A percentile compares a stretch with the other conserved stretches of the same genome.
Conservation (phyloP, 2,797 vertebrate species). For the Gila robusta region DNA sequence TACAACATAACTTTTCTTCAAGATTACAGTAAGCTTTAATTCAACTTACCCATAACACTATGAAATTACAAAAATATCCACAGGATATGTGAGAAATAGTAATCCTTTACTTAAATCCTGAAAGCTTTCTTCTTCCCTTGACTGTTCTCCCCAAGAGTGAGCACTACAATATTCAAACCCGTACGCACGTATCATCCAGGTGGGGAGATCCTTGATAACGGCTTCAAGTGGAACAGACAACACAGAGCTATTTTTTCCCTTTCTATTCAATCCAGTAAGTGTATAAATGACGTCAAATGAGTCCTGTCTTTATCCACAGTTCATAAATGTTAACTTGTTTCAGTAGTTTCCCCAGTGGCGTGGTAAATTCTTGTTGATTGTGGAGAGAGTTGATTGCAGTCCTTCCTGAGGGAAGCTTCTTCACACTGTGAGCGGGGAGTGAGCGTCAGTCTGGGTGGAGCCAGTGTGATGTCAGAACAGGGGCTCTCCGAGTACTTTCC, state of each 20-base stretch:
- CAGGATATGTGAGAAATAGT: conserved; percentile 18
- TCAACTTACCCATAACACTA: conserved; percentile 50
- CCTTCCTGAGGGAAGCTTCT: conserved; percentile 75
- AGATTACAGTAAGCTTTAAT: background rate
- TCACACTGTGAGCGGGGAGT: conserved; percentile 75
- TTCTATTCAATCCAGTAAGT: conserved; percentile 20
- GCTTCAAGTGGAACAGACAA: conserved; percentile 62
- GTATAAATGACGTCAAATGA: background rate
- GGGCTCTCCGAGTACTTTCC: conserved; percentile 70
- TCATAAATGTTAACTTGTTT: conserved; percentile 13
- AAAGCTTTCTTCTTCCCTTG: conserved; percentile 54
- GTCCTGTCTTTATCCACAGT: conserved; percentile 3
- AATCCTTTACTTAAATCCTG: conserved; percentile 52
- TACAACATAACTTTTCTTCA: background rate
- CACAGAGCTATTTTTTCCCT: conserved; percentile 11
- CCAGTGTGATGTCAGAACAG: conserved; percentile 78
- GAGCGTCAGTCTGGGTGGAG: conserved; percentile 70
- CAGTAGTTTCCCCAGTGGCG: background rate
- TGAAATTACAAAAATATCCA: conserved; percentile 20
- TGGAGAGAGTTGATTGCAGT: conserved; percentile 62
- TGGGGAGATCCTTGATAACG: conserved; percentile 70
- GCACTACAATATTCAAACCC: conserved; percentile 68
- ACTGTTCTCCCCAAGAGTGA: conserved; percentile 70
- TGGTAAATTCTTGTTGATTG: conserved; percentile 52
- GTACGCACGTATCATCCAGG: conserved; percentile 68